Evolutionary conservation across 2,888 invertebrate genomes (phyloP).

Genomic region (Nemotelus nigrinus): DNA sequence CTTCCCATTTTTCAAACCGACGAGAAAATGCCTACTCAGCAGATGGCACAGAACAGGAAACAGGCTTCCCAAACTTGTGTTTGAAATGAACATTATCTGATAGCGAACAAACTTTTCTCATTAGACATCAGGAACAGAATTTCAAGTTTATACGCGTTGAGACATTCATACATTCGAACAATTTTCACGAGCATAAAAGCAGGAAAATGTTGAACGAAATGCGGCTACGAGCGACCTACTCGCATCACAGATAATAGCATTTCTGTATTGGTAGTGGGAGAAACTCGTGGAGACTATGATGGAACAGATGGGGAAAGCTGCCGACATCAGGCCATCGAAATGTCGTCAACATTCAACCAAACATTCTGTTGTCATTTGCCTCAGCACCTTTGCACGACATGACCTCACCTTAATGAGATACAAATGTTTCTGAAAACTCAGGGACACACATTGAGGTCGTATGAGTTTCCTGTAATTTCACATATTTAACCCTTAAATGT

Average conservation of each 20-base stretch:
- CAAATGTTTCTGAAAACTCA: slow-evolving; percentile 2
- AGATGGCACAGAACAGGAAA: no score
- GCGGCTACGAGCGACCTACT: background rate
- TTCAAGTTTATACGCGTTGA: slow-evolving; percentile 27
- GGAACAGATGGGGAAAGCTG: background rate
- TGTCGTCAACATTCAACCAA: background rate
- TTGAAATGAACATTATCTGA: slow-evolving; percentile 30
- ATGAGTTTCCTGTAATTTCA: background rate
- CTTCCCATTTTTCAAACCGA: background rate
- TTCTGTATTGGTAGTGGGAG: background rate
- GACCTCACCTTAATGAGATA: slow-evolving; percentile 24
- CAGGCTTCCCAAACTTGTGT: background rate
- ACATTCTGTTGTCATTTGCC: background rate
- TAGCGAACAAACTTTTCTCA: slow-evolving; percentile 33
- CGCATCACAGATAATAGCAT: no score
- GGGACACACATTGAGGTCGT: background rate
- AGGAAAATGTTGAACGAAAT: background rate
- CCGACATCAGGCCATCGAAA: background rate
- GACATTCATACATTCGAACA: background rate
- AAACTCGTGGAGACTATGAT: background rate
- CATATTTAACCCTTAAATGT: no score
- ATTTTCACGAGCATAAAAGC: background rate
- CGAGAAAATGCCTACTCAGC: no score
- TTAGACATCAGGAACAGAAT: slow-evolving; percentile 35
- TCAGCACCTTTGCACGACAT: background rate